These are phyloP conservation scores for Meloe dianella DNA, from an alignment of 2,888 invertebrate species.

Conservation along the genomic window DNA sequence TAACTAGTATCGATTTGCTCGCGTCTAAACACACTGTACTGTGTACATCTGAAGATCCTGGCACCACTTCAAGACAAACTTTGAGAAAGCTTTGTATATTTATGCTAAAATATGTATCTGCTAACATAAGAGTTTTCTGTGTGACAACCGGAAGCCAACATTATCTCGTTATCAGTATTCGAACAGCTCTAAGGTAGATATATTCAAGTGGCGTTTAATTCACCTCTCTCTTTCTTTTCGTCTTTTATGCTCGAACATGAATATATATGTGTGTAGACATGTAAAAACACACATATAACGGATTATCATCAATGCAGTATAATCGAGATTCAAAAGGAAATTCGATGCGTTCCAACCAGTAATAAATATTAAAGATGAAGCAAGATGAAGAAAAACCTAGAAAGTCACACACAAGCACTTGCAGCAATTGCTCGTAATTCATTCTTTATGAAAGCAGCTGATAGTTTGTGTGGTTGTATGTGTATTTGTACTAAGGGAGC, in stretches of 20 bases:
- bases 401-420: neutral
- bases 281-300: neutral
- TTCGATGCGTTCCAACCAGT: neutral
- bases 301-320: constrained; percentile 2
- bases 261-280: neutral
- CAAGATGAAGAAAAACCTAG: neutral
- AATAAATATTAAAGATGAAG: constrained; percentile 7
- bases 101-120: constrained; percentile 6
- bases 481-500: neutral
- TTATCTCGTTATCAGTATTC: constrained; percentile 7
- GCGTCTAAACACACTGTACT: neutral
- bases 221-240: neutral
- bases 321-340: constrained; percentile 3
- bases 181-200: neutral
- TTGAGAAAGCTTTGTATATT: neutral
- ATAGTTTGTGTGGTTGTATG: neutral
- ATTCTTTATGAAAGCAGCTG: constrained; percentile 4
- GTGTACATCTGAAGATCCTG: neutral
- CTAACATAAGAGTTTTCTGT: constrained; percentile 3
- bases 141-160: neutral
- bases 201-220: neutral
- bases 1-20: no score
- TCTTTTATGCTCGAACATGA: neutral
- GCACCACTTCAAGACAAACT: neutral
- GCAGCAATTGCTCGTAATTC: constrained; percentile 7